Conservation (phyloP, 2,797 vertebrate species). For the Glossophaga mutica region DNA sequence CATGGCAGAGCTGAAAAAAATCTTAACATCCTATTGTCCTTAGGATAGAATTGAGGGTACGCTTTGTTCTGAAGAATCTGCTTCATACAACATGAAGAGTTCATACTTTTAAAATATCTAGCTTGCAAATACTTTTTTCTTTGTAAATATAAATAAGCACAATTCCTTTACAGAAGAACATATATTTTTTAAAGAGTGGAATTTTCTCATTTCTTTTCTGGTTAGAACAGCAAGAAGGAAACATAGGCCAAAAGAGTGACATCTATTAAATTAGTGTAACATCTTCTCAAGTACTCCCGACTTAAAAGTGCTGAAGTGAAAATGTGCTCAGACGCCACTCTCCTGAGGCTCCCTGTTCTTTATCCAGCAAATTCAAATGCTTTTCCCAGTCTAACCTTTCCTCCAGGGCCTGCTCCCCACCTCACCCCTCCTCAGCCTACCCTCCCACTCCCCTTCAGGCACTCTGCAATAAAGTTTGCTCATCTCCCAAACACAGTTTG, state of each 20-base stretch:
- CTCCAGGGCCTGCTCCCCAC: not conserved
- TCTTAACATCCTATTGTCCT: not conserved
- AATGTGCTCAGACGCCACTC: not conserved
- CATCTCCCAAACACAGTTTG: not conserved
- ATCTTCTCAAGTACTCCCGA: not conserved
- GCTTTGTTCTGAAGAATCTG: not conserved
- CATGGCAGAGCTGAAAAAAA: not conserved
- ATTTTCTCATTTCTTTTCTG: not conserved
- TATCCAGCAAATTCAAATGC: not conserved
- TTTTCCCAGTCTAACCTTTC: not conserved
- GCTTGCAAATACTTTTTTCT: not conserved
- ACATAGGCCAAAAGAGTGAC: not conserved
- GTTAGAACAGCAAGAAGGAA: not conserved
- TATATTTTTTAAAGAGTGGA: not conserved
- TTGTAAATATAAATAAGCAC: not conserved
- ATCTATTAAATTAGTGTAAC: not conserved
- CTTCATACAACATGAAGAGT: not conserved
- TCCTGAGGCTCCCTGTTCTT: not conserved
- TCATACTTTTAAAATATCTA: not conserved
- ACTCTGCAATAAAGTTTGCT: not conserved
- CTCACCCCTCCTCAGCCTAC: not conserved
- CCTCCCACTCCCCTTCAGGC: not conserved
- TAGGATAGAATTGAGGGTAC: not conserved
- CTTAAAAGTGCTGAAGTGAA: not conserved
- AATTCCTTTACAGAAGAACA: not conserved